Evolutionary conservation across 2,113 vertebrate species (phyloP).

Genomic region (Paralichthys olivaceus): DNA sequence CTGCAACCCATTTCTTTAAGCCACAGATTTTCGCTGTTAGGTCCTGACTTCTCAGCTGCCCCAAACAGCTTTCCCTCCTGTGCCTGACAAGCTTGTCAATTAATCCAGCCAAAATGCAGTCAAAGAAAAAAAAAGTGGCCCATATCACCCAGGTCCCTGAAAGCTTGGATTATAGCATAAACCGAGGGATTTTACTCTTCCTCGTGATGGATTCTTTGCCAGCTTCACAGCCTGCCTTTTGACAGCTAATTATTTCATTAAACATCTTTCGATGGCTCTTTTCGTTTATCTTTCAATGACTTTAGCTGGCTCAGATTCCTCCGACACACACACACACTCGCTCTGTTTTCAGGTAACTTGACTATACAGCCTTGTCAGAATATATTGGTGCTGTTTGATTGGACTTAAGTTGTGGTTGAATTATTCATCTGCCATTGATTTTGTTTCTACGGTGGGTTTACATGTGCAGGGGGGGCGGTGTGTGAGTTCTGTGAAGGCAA

Average conservation of each 20-base stretch:
- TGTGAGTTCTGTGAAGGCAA: background rate
- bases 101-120: conserved; percentile 59
- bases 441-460: background rate
- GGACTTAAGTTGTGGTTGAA: conserved; percentile 43
- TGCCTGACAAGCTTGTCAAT: conserved; percentile 64
- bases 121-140: conserved; percentile 48
- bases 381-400: conserved; percentile 39
- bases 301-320: conserved; percentile 59
- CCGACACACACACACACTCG: conserved; percentile 31
- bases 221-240: conserved; percentile 63
- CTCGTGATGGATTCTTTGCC: conserved; percentile 74
- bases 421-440: conserved; percentile 44
- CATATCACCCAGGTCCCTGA: conserved; percentile 56
- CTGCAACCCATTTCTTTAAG: conserved; percentile 48
- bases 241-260: conserved; percentile 82
- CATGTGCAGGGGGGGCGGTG: background rate
- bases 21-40: conserved; percentile 46
- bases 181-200: conserved; percentile 69
- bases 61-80: conserved; percentile 59
- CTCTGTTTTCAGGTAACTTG: conserved; percentile 40
- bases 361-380: conserved; percentile 30
- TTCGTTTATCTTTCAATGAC: conserved; percentile 65
- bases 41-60: conserved; percentile 50
- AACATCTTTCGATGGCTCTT: conserved; percentile 63
- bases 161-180: conserved; percentile 72